Evolutionary conservation across 2,888 invertebrate genomes (phyloP), one percentile per base, ranked within the genome.

Genomic region (Melolontha melolontha): DNA sequence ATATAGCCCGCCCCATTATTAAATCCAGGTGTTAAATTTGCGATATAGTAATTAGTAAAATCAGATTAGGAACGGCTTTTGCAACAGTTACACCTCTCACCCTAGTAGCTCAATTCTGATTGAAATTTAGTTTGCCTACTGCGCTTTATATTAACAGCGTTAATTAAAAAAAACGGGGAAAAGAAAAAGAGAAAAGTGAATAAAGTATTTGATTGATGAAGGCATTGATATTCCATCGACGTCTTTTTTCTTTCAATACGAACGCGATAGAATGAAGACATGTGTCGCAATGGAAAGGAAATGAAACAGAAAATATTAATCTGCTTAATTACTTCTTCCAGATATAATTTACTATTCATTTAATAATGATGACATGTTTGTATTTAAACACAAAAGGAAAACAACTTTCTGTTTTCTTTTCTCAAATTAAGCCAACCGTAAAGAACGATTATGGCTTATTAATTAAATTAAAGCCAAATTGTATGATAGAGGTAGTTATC

Each of bases 61-160:
- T 47, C 47, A 12, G 47, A 47, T 47, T 47, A 47, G 47, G 14
- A 47, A 47, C 5, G 16, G 16, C 47, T 47, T 14, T n/a, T 8
- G 14, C 47, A 47, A 14, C 14, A 14, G 47, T 16, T 34, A 34
- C 22, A 34, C 34, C 34, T 34, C 34, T 2, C 6, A 10, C 34
- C 6, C 34, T 34, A 34, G 7, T 5, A 6, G 34, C 10, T 2
- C 16, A 47, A 12, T 8, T 47, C 16, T 8, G 47, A 47, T 47
- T 47, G 47, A 47, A 14, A 47, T 47, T 47, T 47, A 14, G 47
- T 47, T 47, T 47, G 17, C 47, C 47, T 34, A 34, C 34, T 34
- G 34, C 34, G 12, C 2, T 47, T 2, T 47, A 16, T 16, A 8
- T 14, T 47, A 47, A 17, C 14, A 14, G 2, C 17, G 8, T 47